Conservation (phyloP, 2,888 invertebrate genomes). For the Eupithecia pulchellata region DNA sequence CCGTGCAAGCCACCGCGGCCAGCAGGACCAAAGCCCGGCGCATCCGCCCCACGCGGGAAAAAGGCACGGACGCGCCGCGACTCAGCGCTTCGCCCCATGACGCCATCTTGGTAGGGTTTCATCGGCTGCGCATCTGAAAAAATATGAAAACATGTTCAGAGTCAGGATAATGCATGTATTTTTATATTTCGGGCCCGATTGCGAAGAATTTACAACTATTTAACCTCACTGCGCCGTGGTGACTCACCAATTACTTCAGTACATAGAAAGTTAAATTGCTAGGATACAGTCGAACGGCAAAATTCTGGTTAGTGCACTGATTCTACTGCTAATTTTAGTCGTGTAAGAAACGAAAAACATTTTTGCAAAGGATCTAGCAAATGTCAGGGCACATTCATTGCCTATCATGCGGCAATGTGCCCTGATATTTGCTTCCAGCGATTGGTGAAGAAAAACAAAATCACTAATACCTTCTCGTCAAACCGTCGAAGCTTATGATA, state of each 20-base stretch:
- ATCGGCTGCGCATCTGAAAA: slow-evolving; percentile 57
- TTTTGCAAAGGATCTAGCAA: background rate
- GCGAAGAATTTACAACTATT: background rate
- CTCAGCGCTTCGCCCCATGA: slow-evolving; percentile 71
- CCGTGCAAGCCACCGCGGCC: slow-evolving; percentile 83
- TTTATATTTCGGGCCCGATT: background rate
- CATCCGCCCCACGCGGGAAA: slow-evolving; percentile 81
- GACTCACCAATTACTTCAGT: background rate
- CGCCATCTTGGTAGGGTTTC: slow-evolving; percentile 58
- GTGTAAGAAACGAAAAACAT: background rate
- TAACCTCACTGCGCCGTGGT: background rate
- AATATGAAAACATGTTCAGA: slow-evolving; percentile 26
- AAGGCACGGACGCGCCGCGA: slow-evolving; percentile 81
- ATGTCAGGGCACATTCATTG: too few species aligned
- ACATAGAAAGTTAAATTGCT: background rate
- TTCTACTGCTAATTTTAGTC: background rate
- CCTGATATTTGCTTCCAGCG: background rate
- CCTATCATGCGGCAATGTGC: too few species aligned
- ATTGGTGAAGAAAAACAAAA: background rate
- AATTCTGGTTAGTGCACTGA: background rate
- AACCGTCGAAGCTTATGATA: background rate
- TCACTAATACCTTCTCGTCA: background rate
- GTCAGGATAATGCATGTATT: background rate
- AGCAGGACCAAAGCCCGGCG: slow-evolving; percentile 84
- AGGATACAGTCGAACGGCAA: background rate